Evolutionary conservation across 2,113 vertebrate genomes (phyloP), one percentile per base, ranked within the genome.

Genomic region (Caloenas nicobarica): DNA sequence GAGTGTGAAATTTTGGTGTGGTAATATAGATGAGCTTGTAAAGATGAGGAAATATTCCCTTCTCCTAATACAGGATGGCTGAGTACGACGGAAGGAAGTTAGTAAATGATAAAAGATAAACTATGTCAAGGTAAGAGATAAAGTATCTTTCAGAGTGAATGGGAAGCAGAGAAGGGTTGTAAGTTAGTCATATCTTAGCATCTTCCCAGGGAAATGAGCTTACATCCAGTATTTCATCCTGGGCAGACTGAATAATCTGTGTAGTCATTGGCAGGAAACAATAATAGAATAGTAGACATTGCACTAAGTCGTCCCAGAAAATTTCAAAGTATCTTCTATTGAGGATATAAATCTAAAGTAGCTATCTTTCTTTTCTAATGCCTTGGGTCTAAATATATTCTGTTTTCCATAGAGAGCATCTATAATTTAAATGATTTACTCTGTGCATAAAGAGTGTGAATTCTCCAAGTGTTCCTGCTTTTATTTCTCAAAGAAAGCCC

Each of bases 361-460:
- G 54, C 90, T 92, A 68, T 93, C 70, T 90, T 93, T 88, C 88
- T 93, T 88, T 95, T 76, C 78, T 88, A 91, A 88, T 85, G 90
- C 88, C 73, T 62, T 69, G 77, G 83, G 79, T 77, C 68, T 81
- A 83, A 91, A 25, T 70, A 72, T 58, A 64, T 83, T 89, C 69
- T 68, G 38, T 87, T 91, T 91, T 79, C 81, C 93, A 12, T 58
- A 70, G 91, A 92, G 77, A 86, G 25, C 91, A 50, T 94, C 89
- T 88, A 71, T 89, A 91, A 96, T 94, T 94, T 89, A 94, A 97
- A 83, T 94, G 22, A 96, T 96, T 94, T 89, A 91, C 72, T 83
- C 31, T 89, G 16, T 60, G 58, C 82, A 73, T 81, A 87, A 81
- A 90, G 68, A 94, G 69, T 80, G 60, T 26, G 53, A 96, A 95